Conservation (phyloP, 2,797 vertebrate genomes). For the Megaceryle alcyon region DNA sequence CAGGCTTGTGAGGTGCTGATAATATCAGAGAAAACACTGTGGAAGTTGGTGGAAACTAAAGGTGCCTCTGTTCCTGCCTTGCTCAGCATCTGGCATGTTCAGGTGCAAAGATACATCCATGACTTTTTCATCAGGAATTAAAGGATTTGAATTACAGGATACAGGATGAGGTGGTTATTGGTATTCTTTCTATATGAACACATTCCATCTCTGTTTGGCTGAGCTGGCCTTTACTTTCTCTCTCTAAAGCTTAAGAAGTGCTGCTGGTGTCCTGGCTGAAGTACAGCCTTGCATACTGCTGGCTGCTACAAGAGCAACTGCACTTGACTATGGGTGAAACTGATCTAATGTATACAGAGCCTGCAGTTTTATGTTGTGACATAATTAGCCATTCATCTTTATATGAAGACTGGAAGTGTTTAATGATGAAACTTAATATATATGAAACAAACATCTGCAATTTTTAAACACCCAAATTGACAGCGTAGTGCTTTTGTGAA, state of each 20-base stretch:
- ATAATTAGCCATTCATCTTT: background rate
- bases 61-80: accelerated
- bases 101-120: background rate
- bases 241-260: background rate
- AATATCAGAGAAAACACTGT: background rate
- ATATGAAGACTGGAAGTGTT: background rate
- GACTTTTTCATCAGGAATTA: background rate
- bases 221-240: background rate
- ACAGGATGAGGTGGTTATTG: background rate
- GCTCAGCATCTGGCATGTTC: background rate
- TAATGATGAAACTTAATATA: background rate
- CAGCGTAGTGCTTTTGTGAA: background rate
- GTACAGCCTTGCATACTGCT: background rate
- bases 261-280: background rate
- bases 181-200: background rate
- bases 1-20: background rate
- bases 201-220: background rate
- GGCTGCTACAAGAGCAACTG: background rate
- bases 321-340: background rate
- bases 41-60: background rate
- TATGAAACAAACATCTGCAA: background rate
- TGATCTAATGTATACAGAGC: background rate
- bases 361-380: background rate
- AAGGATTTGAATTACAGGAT: background rate
- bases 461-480: background rate